Base-by-base conservation (phyloP, 2,113 vertebrate species). In the Cochlearius cochlearius region DNA sequence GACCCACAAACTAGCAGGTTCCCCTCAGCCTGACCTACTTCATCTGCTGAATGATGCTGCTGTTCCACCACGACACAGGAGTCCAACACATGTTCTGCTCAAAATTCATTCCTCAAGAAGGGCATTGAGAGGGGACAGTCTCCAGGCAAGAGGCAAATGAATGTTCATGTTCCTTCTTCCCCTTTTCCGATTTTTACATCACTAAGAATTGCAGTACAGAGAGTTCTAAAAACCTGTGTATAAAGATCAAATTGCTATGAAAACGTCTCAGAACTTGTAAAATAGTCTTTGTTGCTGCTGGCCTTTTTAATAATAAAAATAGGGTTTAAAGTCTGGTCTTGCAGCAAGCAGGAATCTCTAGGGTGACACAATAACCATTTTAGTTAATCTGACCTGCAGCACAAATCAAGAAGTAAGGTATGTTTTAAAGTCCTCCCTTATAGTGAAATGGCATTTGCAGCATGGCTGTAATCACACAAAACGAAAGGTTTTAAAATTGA, bases 251-350 rank as follows among this genome's bases (percentile, higher is more conserved):
- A 97, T 96, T 95, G 94, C 92, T 96, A 94, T 69, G 93, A 98
- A 97, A 97, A 91, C 34, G 45, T 96, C 86, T 97, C 87, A 95
- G 93, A 98, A 97, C 91, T 86, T 94, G 73, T 91, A 97, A 97
- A 96, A 96, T 83, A 90, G 95, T 91, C 95, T 98, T 96, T 95
- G 94, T 97, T 97, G 96, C 95, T 97, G 96, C 89, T 98, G 95
- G 95, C 86, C 84, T 97, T 98, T 97, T 97, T 96, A 98, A 97
- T 97, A 98, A 98, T 95, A 97, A 97, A 97, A 97, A 86, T 95
- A 93, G 79, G 81, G 88, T 98, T 96, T 93, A 98, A 95, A 96
- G 93, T 96, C 96, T 97, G 87, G 96, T 94, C 91, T 94, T 96
- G 92, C 79, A 96, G 97, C 62, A 96, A 96, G 95, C 91, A 43